phyloP scores from a whole-genome alignment of 23 tunicate species.

The Diplosoma virens region DNA sequence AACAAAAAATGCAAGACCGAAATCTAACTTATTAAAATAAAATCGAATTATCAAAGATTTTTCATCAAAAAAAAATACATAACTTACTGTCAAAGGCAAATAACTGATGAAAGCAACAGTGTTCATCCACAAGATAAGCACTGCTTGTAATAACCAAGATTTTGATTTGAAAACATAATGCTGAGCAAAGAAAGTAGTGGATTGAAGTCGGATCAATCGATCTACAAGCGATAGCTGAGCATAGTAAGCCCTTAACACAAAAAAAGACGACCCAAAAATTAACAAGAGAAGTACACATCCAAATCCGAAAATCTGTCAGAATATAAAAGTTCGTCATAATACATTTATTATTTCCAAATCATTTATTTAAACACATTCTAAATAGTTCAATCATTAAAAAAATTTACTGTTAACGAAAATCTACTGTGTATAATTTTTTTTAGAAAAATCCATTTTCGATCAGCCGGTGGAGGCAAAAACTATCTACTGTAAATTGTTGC shows the following conservation, averaged over 20 bases:
- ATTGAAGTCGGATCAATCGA: background rate
- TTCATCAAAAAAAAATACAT: background rate
- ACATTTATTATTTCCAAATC: too few relatives aligned
- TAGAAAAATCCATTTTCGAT: too few relatives aligned
- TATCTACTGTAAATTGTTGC: too few relatives aligned
- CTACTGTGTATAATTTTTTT: too few relatives aligned
- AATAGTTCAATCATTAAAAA: too few relatives aligned
- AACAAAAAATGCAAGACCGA: background rate
- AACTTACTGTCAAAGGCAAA: slow-evolving; percentile 26
- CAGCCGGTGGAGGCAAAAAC: too few relatives aligned
- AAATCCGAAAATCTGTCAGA: slow-evolving; percentile 22
- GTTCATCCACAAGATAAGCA: slow-evolving; percentile 4
- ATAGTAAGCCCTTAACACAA: slow-evolving; percentile 10
- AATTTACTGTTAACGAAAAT: too few relatives aligned
- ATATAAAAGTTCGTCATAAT: too few relatives aligned
- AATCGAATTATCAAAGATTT: too few relatives aligned
- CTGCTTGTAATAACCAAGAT: slow-evolving; percentile 3
- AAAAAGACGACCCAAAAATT: background rate
- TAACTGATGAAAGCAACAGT: background rate
- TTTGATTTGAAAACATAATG: background rate
- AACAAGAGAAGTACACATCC: slow-evolving; percentile 9
- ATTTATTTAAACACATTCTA: too few relatives aligned
- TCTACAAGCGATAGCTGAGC: background rate
- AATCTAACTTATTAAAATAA: background rate
- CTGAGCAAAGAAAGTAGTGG: background rate